phyloP scores from a whole-genome alignment of 53 echinoderm and acorn worm species.

The Antedon mediterranea region DNA sequence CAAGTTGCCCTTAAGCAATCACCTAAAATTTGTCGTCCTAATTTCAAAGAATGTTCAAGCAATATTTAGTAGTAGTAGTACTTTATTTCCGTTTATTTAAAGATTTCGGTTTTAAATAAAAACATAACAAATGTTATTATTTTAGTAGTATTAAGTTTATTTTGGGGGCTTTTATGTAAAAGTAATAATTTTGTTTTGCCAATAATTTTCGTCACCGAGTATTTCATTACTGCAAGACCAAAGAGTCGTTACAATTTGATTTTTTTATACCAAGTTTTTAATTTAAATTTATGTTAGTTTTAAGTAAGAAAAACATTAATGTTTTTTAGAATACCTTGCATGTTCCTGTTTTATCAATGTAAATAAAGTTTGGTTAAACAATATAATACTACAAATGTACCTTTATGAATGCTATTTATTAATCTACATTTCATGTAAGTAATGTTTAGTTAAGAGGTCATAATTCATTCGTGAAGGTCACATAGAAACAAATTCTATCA shows the following conservation, averaged over 20 bases:
- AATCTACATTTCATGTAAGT: no score
- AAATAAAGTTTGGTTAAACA: not conserved
- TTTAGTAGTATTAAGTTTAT: not conserved
- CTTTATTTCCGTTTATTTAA: not conserved
- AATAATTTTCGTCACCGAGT: not conserved
- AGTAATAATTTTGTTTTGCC: not conserved
- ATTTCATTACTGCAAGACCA: not conserved
- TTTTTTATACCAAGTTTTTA: not conserved
- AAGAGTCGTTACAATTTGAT: not conserved
- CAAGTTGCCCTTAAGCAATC: not conserved
- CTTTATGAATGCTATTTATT: not conserved
- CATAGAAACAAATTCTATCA: not conserved
- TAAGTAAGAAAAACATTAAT: not conserved
- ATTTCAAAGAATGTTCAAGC: not conserved
- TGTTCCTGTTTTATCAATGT: not conserved
- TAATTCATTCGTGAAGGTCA: not conserved
- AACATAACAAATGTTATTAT: not conserved
- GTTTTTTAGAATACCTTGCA: not conserved
- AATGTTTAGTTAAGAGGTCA: no score
- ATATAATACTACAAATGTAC: not conserved
- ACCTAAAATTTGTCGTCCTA: not conserved
- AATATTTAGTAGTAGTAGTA: not conserved
- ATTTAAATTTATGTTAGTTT: not conserved
- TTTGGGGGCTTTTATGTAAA: not conserved
- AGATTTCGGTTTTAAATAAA: not conserved